Base-by-base conservation (phyloP, 2,888 invertebrate genomes). In the Meiosimyza platycephala region DNA sequence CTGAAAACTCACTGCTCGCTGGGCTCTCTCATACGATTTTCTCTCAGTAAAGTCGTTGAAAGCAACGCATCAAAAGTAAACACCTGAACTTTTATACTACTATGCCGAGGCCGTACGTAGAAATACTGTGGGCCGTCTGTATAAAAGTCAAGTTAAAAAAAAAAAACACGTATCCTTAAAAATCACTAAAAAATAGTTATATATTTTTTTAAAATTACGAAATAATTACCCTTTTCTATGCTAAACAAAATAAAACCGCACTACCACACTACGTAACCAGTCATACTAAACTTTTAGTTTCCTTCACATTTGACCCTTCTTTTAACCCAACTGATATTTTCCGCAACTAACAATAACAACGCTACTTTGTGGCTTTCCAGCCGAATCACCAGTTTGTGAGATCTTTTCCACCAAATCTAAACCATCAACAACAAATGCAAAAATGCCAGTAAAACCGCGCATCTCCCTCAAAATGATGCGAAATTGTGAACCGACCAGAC, bases 401-500 rank as follows among this genome's bases (percentile, higher is more conserved):
- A 94, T 92, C 84, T 93, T 92, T 84, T 94, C 94, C 74, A 94
- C 91, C 80, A 94, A 88, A 81, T 94, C 94, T 76, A 94, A 89
- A 18, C 94, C 94, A 81, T 94, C 94, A 79, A 94, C 91, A 15
- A 95, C 94, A 86, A 92, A 92, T 51, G 92, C 94, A 84, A 95
- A 94, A 78, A 94, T 94, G 57, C 93, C 94, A 6, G 94, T 94
- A 87, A 94, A 94, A 59, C 93, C 93, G 76, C 93, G 90, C 93
- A 94, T 94, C 85, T 94, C 94, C 79, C 93, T 92, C 81, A 94
- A 88, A 79, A 94, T 93, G 77, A 94, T 91, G 77, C 94, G 91
- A 88, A 94, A 95, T 86, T 94, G 94, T 73, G 94, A 94, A 33
- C 94, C 94, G n/a, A 94, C 94, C 89, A 94, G 91, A 66, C 94